A percentile compares a stretch with the other conserved stretches of the same genome.
Evolutionary conservation across 1,140 invertebrate species (phyloP).

Genomic region (Drosophila yakuba): DNA sequence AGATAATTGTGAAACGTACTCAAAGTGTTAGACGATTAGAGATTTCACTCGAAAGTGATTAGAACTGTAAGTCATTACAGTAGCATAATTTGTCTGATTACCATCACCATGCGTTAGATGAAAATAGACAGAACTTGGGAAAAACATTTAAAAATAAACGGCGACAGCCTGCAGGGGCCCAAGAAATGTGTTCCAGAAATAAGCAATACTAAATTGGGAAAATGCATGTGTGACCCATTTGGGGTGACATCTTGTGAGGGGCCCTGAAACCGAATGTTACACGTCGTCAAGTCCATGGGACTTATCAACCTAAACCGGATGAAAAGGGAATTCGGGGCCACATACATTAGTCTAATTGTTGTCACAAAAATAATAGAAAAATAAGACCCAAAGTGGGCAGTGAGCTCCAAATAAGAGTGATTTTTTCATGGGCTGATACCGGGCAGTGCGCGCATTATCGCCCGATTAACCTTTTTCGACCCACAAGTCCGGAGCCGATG

Average conservation of each 20-base stretch:
- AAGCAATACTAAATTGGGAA: slow-evolving; percentile 49
- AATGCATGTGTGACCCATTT: slow-evolving; percentile 19
- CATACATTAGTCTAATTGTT: slow-evolving; percentile 12
- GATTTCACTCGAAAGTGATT: slow-evolving; percentile 1
- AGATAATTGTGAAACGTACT: not conserved
- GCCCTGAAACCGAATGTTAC: slow-evolving; percentile 1
- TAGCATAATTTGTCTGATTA: not conserved
- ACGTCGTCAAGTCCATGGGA: slow-evolving; percentile 40
- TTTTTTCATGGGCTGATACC: slow-evolving; percentile 16
- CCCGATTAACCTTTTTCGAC: slow-evolving; percentile 57
- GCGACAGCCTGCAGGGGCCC: slow-evolving; percentile 31
- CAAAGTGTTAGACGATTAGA: not conserved
- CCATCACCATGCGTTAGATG: slow-evolving; percentile 21
- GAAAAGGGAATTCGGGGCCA: slow-evolving; percentile 45
- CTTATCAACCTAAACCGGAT: slow-evolving; percentile 70
- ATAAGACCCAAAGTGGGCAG: slow-evolving; percentile 39
- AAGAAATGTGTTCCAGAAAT: slow-evolving; percentile 68
- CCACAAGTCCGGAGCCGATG: slow-evolving; percentile 33
- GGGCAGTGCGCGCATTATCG: slow-evolving; percentile 40
- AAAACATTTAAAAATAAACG: slow-evolving; percentile 45
- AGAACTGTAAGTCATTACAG: slow-evolving; percentile 9
- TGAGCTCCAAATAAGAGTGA: slow-evolving; percentile 14
- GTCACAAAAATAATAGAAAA: slow-evolving; percentile 16
- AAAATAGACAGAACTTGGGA: slow-evolving; percentile 1
- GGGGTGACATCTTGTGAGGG: not conserved